Evolutionary conservation across 30 jellyfish, hydroid and myxozoan species (phyloP), one percentile per base, ranked within the genome.

Genomic region (Chrysaora quinquecirrha): DNA sequence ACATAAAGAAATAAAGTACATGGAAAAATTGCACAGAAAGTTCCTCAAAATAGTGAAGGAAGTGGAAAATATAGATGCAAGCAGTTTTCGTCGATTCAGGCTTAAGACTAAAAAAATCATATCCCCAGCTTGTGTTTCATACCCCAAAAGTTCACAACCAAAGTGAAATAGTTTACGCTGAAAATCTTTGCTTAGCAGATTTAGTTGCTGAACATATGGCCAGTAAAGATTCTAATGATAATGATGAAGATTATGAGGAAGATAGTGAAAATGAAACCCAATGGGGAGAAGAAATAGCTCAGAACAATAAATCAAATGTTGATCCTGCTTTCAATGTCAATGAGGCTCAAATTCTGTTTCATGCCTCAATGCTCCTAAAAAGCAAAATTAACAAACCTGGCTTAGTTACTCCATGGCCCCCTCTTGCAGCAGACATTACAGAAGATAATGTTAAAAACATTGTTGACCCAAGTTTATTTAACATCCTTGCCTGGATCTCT

Each of bases 401-500:
- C 11, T 22, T 34, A 27, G 31, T 34, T 10, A 21, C 33, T 46
- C 84, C 73, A 20, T 83, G 94, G 94, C 95, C 95, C 32, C 96
- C 96, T 48, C 70, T 87, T 62, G 77, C 93, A 25, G 32, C 83
- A 12, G 96, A 87, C 48, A 31, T 87, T 29, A 20, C 69, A 7
- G 48, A 56, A 12, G 64, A 54, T 21, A 68, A 66, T 80, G 89
- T 30, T 64, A 10, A 58, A 31, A 63, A 78, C 66, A 48, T 65
- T 34, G 92, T 89, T 16, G 78, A 66, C 1, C 81, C 82, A 18
- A 21, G 48, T 25, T 48, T 80, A 34, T 89, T 71, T 64, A 80
- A 89, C 69, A 34, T 50, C 74, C 46, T 89, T 54, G 92, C 95
- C 22, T 89, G 97, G 97, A 43, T 80, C 11, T 27, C 22, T 43